Base-by-base conservation (phyloP, 2,797 vertebrate species). In the Pipistrellus nathusii region DNA sequence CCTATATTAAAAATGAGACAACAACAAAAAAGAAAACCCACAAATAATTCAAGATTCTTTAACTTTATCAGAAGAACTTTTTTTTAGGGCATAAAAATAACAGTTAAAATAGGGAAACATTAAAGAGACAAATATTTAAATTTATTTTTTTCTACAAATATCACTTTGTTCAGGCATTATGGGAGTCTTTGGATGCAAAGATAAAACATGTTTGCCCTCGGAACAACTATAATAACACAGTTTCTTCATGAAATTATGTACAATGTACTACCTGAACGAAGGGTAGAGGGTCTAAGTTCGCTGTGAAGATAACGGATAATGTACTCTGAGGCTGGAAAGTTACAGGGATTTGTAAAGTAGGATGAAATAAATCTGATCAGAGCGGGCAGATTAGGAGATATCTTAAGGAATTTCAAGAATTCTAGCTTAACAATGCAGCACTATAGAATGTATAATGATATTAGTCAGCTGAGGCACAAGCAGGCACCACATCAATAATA, bases 371-470 rank as follows among this genome's bases (percentile, higher is more conserved):
- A 35, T 44, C 4, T 46, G 27, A 77, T 23, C 17, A 44, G 12
- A 8, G 8, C 2, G 12, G 77, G 11, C 0, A 25, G 3, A 11
- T 30, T 13, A 21, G 14, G 4, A 59, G n/a, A 30, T 38, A 1
- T 32, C 17, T 8, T 38, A 20, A 69, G 71, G 12, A 14, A 2
- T 25, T 64, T 64, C 1, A 17, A 20, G 17, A 15, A 62, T 8
- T 32, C 44, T 21, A 3, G 30, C 27, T 72, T n/a, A 59, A 12
- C 41, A 46, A 5, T 62, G 5, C 0, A 10, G 8, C 27, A 5
- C 18, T 55, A 3, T 0, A 5, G 20, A 41, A 11, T 1, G 8
- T 21, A 1, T 2, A 18, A 10, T 15, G 6, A 9, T 2, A 10
- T 8, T 48, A n/a, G 6, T 51, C 5, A 62, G 2, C 25, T 14